Conservation (phyloP, 2,113 vertebrate genomes). For the Sander lucioperca region DNA sequence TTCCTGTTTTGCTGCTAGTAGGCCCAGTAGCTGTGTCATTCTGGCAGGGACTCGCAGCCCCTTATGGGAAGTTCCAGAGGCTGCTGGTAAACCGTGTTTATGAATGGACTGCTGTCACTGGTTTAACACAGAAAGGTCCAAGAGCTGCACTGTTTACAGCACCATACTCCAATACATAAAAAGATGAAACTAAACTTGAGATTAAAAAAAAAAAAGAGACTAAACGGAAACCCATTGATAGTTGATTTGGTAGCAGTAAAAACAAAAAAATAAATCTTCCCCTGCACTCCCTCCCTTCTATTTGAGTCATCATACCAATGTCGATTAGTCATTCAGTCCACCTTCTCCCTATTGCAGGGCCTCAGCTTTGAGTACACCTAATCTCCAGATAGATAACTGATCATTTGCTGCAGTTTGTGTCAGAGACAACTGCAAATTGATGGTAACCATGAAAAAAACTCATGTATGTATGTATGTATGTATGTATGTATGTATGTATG, state of each 20-base stretch:
- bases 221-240: not conserved
- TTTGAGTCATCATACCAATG: constrained; percentile 71
- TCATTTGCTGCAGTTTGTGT: constrained; percentile 32
- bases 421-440: constrained; percentile 33
- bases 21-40: constrained; percentile 64
- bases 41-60: constrained; percentile 52
- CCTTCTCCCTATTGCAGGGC: constrained; percentile 50
- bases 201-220: constrained; percentile 8
- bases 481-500: too few relatives aligned
- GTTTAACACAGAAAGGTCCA: constrained; percentile 46
- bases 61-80: constrained; percentile 72
- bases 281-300: not conserved
- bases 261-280: not conserved
- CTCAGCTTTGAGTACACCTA: constrained; percentile 57
- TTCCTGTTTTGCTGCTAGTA: constrained; percentile 50
- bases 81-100: constrained; percentile 75
- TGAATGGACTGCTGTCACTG: constrained; percentile 72
- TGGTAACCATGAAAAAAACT: constrained; percentile 35
- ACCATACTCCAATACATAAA: not conserved
- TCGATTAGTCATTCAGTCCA: constrained; percentile 64
- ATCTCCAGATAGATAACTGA: constrained; percentile 63
- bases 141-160: constrained; percentile 28
- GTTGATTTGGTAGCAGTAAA: not conserved
- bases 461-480: too few relatives aligned
- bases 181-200: not conserved